Percentiles rank a stretch among this genome's conserved stretches.
Conservation (phyloP, 2,113 vertebrate genomes). For the Aptenodytes patagonicus region DNA sequence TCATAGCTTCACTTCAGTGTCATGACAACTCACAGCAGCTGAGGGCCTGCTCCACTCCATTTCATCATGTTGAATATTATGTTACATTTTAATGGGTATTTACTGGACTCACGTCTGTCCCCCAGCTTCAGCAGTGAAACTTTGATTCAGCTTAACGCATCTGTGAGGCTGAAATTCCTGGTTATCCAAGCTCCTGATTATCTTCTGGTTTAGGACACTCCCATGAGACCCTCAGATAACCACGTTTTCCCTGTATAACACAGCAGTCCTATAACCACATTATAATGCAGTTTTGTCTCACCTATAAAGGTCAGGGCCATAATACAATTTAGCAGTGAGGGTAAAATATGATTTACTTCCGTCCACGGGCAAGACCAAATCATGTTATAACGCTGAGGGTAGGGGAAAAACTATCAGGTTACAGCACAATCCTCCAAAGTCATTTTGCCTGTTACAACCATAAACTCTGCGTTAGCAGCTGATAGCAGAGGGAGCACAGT, state of each 20-base stretch:
- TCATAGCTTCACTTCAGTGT: not conserved
- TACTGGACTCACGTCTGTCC: not conserved
- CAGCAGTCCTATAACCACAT: conserved; percentile 42
- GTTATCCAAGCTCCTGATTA: conserved; percentile 31
- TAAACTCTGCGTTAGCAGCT: conserved; percentile 58
- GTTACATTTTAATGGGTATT: conserved; percentile 1
- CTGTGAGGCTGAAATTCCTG: not conserved
- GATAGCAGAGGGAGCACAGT: conserved; percentile 52
- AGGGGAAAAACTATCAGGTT: conserved; percentile 59
- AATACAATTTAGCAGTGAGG: conserved; percentile 61
- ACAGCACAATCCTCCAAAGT: conserved; percentile 66
- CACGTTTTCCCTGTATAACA: conserved; percentile 44
- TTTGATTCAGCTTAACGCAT: not conserved
- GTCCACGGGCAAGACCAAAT: conserved; percentile 63
- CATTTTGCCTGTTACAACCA: conserved; percentile 65
- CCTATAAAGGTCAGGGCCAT: conserved; percentile 60
- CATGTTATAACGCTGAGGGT: conserved; percentile 51
- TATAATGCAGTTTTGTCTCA: conserved; percentile 59
- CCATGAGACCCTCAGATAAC: conserved; percentile 19
- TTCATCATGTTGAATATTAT: not conserved
- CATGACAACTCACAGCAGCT: conserved; percentile 22
- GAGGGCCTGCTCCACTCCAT: not conserved
- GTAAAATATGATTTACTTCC: conserved; percentile 68
- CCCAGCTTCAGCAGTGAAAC: not conserved
- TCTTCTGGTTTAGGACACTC: conserved; percentile 25